Evolutionary conservation across 2,113 vertebrate species (phyloP), one percentile per base, ranked within the genome.

Genomic region (Nematolebias whitei): DNA sequence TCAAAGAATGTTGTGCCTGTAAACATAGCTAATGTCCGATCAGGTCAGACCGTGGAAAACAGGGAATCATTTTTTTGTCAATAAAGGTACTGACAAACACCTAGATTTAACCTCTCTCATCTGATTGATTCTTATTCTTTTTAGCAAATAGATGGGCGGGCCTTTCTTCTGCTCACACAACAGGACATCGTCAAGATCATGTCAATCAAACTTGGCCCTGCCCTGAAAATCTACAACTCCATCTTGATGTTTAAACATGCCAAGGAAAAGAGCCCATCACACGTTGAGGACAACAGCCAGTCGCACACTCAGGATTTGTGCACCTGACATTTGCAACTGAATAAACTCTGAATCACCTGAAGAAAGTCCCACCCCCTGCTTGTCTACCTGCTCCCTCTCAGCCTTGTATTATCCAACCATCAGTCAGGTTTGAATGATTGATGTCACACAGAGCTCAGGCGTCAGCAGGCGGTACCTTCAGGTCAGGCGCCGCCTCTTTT

Each of bases 181-280:
- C 76, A 76, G 15, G 93, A 94, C 85, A 92, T 94, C 2, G 83
- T 93, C 24, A 90, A 90, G 80, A 92, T 93, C 57, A 91, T 93
- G 92, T 90, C 91, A 19, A 90, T 94, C 77, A 93, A 94, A 78
- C 88, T 93, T 4, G 93, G 92, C 2, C 93, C 93, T 0, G 93
- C 93, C 19, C 90, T 94, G 44, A 94, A 94, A 73, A 94, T 94
- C 69, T 93, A 92, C 88, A 94, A 93, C 78, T 93, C 92, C 78
- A 93, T 94, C 76, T 84, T 93, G 60, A 94, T 94, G 91, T 92
- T 94, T 71, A 91, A 88, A 73, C 90, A 94, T 1, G 83, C 84
- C 0, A 81, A 91, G 54, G 81, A 87, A 29, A 39, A 20, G 13
- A 78, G 40, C 77, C 84, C 81, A 68, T 83, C 87, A 52, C 63